Evolutionary conservation across 1,140 invertebrate species (phyloP).

Genomic region (Drosophila lowei): DNA sequence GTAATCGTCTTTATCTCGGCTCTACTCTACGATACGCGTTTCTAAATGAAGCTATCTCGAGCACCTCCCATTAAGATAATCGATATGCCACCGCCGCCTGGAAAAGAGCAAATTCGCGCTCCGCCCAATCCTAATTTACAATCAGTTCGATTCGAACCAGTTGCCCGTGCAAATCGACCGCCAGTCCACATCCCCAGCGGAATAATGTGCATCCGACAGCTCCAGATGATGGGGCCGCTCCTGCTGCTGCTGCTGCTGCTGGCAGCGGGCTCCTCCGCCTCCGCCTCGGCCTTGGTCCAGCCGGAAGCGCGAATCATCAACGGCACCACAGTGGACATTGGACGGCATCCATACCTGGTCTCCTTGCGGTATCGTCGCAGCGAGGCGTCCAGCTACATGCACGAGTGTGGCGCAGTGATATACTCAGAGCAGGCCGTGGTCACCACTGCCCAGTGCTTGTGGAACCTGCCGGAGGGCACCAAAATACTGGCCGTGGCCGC

Average conservation of each 20-base stretch:
- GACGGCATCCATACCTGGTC: constrained; percentile 69
- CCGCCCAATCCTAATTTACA: constrained; percentile 24
- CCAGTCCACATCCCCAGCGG: too few relatives aligned
- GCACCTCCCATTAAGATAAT: constrained; percentile 64
- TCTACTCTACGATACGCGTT: constrained; percentile 36
- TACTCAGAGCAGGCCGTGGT: constrained; percentile 51
- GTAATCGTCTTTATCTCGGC: constrained; percentile 41
- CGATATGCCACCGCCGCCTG: constrained; percentile 4
- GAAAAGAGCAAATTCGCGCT: constrained; percentile 67
- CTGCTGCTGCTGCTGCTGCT: constrained; percentile 25
- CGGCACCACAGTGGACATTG: constrained; percentile 62
- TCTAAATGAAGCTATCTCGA: constrained; percentile 50
- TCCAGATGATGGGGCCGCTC: background rate
- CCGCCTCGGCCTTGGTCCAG: background rate
- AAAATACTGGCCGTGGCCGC: constrained; percentile 60
- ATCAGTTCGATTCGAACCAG: constrained; percentile 53
- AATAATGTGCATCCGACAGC: constrained; percentile 21
- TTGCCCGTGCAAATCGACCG: constrained; percentile 15
- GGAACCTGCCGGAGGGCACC: constrained; percentile 24
- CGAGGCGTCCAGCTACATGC: constrained; percentile 40
- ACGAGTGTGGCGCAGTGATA: constrained; percentile 72
- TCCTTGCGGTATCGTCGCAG: constrained; percentile 60
- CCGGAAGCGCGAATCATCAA: constrained; percentile 56
- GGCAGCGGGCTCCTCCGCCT: background rate
- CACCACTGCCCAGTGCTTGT: constrained; percentile 69